These are phyloP conservation scores for Mythimna pallens DNA, from an alignment of 2,888 invertebrate genomes.

Conservation along the genomic window DNA sequence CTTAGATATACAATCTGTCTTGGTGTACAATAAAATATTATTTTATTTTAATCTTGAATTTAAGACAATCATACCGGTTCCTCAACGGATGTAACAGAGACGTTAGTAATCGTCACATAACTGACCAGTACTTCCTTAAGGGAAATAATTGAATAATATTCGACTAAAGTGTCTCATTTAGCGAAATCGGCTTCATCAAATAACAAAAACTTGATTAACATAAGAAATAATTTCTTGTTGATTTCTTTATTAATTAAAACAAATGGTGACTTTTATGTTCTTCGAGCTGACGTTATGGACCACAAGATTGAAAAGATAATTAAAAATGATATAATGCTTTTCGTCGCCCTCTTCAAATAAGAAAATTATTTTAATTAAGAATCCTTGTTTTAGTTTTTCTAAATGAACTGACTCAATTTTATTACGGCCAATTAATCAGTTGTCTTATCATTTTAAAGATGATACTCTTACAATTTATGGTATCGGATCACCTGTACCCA, in stretches of 20 bases:
- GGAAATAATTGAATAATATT: slow-evolving; percentile 15
- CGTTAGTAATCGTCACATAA: neutral
- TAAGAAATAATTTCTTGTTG: slow-evolving; percentile 23
- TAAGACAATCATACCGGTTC: neutral
- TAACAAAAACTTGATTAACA: slow-evolving; percentile 32
- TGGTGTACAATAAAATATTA: no score
- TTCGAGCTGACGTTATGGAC: slow-evolving; percentile 16
- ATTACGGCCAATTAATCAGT: slow-evolving; percentile 67
- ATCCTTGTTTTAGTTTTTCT: slow-evolving; percentile 44
- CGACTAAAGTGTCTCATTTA: slow-evolving; percentile 28
- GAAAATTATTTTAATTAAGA: slow-evolving; percentile 51
- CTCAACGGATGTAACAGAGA: slow-evolving; percentile 11
- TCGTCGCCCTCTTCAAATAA: slow-evolving; percentile 29
- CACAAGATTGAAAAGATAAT: slow-evolving; percentile 42
- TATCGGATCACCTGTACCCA: slow-evolving; percentile 75
- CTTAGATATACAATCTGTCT: no score
- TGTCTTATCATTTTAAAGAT: slow-evolving; percentile 65
- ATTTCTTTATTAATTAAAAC: slow-evolving; percentile 46
- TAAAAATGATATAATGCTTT: slow-evolving; percentile 48
- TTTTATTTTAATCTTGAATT: neutral
- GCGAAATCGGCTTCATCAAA: slow-evolving; percentile 11
- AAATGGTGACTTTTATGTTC: slow-evolving; percentile 46
- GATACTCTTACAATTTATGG: slow-evolving; percentile 74
- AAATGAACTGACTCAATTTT: slow-evolving; percentile 49
- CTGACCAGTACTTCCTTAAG: slow-evolving; percentile 4